Conservation (phyloP, 1,140 invertebrate genomes). For the Diprion similis region DNA sequence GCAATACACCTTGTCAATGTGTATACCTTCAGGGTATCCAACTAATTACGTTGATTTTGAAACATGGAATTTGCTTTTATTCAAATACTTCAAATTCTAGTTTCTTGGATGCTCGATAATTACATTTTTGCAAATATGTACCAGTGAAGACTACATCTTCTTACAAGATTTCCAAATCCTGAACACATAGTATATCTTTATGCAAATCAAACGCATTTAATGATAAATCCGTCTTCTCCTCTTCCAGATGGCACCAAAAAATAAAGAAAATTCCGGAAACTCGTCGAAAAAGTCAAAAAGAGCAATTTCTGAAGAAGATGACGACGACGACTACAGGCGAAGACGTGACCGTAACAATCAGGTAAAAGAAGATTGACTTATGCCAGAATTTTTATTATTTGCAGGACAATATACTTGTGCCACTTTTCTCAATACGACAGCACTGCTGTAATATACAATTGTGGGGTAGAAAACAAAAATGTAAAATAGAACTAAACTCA, state of each 20-base stretch:
- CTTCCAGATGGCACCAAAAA: slow-evolving; percentile 59
- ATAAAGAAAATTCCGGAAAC: slow-evolving; percentile 49
- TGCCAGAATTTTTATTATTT: neutral
- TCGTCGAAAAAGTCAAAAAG: slow-evolving; percentile 46
- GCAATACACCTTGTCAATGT: too few species aligned
- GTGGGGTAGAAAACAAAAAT: slow-evolving; percentile 13
- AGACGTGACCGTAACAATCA: slow-evolving; percentile 86
- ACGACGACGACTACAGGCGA: slow-evolving; percentile 80
- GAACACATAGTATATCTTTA: too few species aligned
- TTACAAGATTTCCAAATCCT: too few species aligned
- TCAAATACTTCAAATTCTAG: too few species aligned
- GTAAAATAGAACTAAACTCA: slow-evolving; percentile 10
- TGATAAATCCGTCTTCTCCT: neutral
- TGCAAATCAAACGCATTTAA: neutral
- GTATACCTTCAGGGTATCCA: too few species aligned
- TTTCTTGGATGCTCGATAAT: too few species aligned
- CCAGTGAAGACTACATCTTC: too few species aligned
- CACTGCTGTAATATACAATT: slow-evolving; percentile 11
- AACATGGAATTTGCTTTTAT: too few species aligned
- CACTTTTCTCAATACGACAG: neutral
- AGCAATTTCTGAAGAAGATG: slow-evolving; percentile 66
- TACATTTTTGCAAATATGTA: too few species aligned
- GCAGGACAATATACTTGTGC: neutral
- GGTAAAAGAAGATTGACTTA: slow-evolving; percentile 51
- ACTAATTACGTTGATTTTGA: too few species aligned